Base-by-base conservation (phyloP, 2,113 vertebrate genomes). In the Stegostoma tigrinum region DNA sequence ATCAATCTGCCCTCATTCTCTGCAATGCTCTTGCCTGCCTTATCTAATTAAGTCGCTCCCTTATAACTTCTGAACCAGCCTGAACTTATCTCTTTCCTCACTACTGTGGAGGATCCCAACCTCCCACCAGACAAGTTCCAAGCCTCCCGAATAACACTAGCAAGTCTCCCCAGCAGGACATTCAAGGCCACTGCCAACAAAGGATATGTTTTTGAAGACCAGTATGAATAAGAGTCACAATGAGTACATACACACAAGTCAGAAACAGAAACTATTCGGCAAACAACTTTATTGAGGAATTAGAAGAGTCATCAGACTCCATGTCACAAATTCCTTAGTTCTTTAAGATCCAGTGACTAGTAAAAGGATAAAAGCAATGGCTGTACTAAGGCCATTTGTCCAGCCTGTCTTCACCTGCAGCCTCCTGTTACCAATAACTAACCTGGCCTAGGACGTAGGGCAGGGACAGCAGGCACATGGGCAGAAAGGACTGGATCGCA, bases 261-360 rank as follows among this genome's bases (percentile, higher is more conserved):
- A 90, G 30, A 55, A 90, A 19, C 87, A 66, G 4, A 2, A 64
- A 5, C 23, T 2, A 3, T 61, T 93, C 30, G 55, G 30, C 55
- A 91, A 64, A 34, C 55, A 93, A 66, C 89, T 93, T 93, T 93
- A 93, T 93, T 93, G 34, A 38, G 30, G 52, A 90, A 93, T 6
- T 42, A 80, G 34, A 90, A 15, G 61, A 66, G 61, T 61, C 12
- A 12, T 30, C 21, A n/a, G 61, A n/a, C 34, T 24, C 5, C 4
- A 45, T 52, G 24, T 27, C 10, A 64, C 52, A 61, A 89, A 89
- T 3, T 61, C 48, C 48, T 30, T 45, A 7, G 45, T 3, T 15
- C 52, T 34, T 90, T 14, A 21, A 91, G 34, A 23, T 93, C 1
- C n/a, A 38, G 17, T 7, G n/a, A 38, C 27, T 19, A 66, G 38